phyloP scores from a whole-genome alignment of 2,797 vertebrate species.

The Sebastiscus albofasciatus region DNA sequence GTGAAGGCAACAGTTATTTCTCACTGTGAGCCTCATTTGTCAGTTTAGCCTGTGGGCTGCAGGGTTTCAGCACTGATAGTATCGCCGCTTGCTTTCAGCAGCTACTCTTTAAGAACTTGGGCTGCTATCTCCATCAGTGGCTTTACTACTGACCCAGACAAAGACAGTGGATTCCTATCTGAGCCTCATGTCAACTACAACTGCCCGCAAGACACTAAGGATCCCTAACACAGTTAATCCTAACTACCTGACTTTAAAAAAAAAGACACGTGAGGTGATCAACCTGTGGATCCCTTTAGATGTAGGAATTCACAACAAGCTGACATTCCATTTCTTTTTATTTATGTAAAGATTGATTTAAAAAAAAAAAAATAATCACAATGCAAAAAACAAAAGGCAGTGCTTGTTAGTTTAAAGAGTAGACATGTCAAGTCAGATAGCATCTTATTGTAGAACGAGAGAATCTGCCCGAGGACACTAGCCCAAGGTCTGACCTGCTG shows the following conservation, averaged over 20 bases:
- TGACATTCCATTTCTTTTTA: neutral
- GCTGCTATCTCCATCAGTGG: neutral
- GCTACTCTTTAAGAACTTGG: neutral
- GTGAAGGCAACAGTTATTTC: neutral
- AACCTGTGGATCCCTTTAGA: neutral
- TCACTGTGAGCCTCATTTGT: neutral
- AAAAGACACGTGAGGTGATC: neutral
- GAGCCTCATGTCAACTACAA: neutral
- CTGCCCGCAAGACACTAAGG: neutral
- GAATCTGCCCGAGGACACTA: neutral
- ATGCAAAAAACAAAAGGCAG: neutral
- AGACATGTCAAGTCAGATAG: constrained; percentile 2
- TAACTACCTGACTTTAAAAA: neutral
- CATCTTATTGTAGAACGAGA: neutral
- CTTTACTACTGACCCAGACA: neutral
- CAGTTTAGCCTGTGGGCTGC: constrained; percentile 36
- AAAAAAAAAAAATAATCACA: neutral
- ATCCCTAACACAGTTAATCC: neutral
- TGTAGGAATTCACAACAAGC: neutral
- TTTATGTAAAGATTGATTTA: neutral
- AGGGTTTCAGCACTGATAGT: constrained; percentile 3
- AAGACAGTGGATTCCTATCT: neutral
- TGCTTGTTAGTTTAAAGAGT: neutral
- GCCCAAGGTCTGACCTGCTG: neutral
- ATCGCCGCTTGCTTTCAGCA: neutral